Conservation (phyloP, 2,888 invertebrate genomes). For the Seira musarum region DNA sequence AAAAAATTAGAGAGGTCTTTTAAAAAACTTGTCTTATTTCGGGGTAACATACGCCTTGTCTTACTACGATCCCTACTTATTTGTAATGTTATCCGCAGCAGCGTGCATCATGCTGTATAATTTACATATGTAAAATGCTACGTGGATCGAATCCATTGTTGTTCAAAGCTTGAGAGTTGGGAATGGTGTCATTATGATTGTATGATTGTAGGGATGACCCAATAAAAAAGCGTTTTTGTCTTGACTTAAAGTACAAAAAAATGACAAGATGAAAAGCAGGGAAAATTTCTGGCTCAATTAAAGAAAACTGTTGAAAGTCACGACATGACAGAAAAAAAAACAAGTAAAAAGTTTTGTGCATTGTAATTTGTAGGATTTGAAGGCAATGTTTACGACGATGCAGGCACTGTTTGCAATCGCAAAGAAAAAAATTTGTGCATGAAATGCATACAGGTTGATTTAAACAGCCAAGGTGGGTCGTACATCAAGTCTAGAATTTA, state of each 20-base stretch:
- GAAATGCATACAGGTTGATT: too few species aligned
- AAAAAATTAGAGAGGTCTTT: not conserved
- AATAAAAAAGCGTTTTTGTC: slow-evolving; percentile 34
- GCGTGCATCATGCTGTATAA: not conserved
- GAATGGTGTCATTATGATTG: slow-evolving; percentile 25
- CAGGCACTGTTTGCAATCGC: not conserved
- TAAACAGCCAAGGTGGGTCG: slow-evolving; percentile 29
- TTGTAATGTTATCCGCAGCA: slow-evolving; percentile 5
- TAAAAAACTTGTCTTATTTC: slow-evolving; percentile 13
- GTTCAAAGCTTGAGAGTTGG: not conserved
- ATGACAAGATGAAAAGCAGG: slow-evolving; percentile 9
- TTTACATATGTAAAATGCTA: slow-evolving; percentile 3
- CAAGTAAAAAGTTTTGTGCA: slow-evolving; percentile 23
- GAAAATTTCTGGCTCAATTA: slow-evolving; percentile 12
- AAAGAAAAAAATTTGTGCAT: too few species aligned
- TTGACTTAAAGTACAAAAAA: not conserved
- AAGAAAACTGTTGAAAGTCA: slow-evolving; percentile 44
- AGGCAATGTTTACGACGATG: not conserved
- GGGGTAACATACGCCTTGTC: not conserved
- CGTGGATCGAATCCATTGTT: not conserved
- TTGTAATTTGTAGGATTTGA: not conserved
- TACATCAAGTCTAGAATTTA: slow-evolving; percentile 30
- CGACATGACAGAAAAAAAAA: slow-evolving; percentile 35
- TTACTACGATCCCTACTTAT: too few species aligned
- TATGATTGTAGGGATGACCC: slow-evolving; percentile 43